phyloP scores from a whole-genome alignment of 2,113 vertebrate species.

The Talpa occidentalis region DNA sequence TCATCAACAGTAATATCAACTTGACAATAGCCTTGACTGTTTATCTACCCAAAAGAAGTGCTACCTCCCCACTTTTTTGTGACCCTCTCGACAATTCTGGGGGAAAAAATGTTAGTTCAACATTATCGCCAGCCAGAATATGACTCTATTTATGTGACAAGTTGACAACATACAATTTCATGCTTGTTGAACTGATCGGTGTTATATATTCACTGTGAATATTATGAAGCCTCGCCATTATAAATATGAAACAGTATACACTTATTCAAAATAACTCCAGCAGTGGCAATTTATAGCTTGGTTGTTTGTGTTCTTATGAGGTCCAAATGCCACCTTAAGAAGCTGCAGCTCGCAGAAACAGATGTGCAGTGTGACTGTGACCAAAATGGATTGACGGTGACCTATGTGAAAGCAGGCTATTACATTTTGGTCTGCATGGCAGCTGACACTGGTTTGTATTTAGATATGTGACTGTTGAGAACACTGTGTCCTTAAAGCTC shows the following conservation, averaged over 20 bases:
- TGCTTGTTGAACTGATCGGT: conserved; percentile 91
- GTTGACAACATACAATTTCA: conserved; percentile 92
- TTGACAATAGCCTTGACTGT: conserved; percentile 67
- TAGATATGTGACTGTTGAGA: conserved; percentile 86
- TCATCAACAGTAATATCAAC: conserved; percentile 65
- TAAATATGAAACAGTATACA: conserved; percentile 91
- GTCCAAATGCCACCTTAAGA: conserved; percentile 87
- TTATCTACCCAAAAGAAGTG: conserved; percentile 73
- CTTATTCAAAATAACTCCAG: conserved; percentile 89
- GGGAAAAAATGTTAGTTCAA: conserved; percentile 84
- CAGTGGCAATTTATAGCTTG: conserved; percentile 86
- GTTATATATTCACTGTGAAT: conserved; percentile 89
- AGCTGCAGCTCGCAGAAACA: conserved; percentile 86
- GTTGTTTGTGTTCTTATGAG: conserved; percentile 84
- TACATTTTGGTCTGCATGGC: conserved; percentile 87
- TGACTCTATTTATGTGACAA: conserved; percentile 91
- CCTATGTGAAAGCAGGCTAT: conserved; percentile 85
- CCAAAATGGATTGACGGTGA: conserved; percentile 88
- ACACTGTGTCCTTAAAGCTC: conserved; percentile 87
- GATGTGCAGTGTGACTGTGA: conserved; percentile 88
- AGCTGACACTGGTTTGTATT: conserved; percentile 91
- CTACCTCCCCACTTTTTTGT: conserved; percentile 67
- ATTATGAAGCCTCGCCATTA: conserved; percentile 88
- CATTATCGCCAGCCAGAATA: conserved; percentile 86
- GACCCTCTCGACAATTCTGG: conserved; percentile 80